Evolutionary conservation across 2,797 vertebrate genomes (phyloP), one percentile per base, ranked within the genome.

Genomic region (Allobates femoralis): DNA sequence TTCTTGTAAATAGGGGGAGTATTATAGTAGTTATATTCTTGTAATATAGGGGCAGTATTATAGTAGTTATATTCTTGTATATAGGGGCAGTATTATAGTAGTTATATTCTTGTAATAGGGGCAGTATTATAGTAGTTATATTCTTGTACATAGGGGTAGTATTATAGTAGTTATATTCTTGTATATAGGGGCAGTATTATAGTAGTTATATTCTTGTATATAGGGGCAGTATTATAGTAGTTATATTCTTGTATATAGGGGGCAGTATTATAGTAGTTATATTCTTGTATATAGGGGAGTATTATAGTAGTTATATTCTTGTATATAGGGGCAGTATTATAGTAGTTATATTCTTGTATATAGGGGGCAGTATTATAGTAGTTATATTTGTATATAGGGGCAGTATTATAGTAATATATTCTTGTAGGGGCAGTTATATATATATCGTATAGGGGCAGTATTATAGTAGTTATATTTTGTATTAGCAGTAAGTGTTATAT

Each of bases 231-330:
- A 69, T 21, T 34, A 19, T 69, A 69, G 30, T 34, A 34, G 66
- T 69, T 69, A 69, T 69, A 69, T 34, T 69, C 66, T 34, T 69
- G 66, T 69, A 69, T 5, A 37, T 37, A n/a, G 66, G 28, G 41
- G 26, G 62, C 62, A 66, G 62, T 66, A 66, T 30, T 30, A 66
- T 30, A 66, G 62, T 66, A 66, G 62, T 66, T 66, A 66, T 66
- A 66, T 66, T 66, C 62, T 30, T 66, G 62, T 66, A 66, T 8
- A 66, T 32, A 67, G 64, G 64, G 4, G 64, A 67, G 30, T 67
- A 67, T 67, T 67, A 67, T 67, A 67, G 30, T 67, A 67, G 64
- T 67, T 67, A 67, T 67, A 67, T 67, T 67, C 64, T 34, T 67
- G 30, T 67, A 67, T 0, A 67, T 34, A 67, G 64, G 15, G 6